Evolutionary conservation across 2,888 invertebrate species (phyloP).

Genomic region (Pterostichus niger): DNA sequence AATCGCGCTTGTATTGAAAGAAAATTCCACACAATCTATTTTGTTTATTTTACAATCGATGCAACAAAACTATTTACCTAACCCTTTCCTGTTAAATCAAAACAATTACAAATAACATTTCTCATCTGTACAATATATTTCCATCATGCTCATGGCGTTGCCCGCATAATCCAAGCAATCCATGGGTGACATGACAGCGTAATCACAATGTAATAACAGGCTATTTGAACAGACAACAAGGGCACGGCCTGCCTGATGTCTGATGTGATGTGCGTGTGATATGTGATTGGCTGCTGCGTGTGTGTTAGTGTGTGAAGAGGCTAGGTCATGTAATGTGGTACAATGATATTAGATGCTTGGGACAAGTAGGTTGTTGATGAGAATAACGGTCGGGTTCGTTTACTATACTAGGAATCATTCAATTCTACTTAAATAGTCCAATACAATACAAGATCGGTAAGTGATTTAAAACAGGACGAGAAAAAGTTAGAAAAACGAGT

Average conservation of each 20-base stretch:
- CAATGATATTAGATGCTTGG: background rate
- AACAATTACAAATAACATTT: background rate
- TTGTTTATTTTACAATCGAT: too few species aligned
- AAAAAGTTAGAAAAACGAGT: too few species aligned
- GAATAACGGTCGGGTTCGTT: too few species aligned
- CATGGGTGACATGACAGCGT: conserved; percentile 17
- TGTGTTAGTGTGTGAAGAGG: background rate
- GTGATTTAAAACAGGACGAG: too few species aligned
- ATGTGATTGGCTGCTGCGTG: background rate
- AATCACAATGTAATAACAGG: conserved; percentile 23
- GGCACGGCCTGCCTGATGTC: conserved; percentile 16
- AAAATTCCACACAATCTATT: too few species aligned
- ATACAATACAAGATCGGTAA: too few species aligned
- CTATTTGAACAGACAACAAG: conserved; percentile 15
- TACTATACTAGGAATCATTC: too few species aligned
- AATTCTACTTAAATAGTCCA: too few species aligned
- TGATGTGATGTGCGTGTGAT: conserved; percentile 11
- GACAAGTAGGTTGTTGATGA: background rate
- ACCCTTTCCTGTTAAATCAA: conserved; percentile 13
- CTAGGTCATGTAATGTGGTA: conserved; percentile 11
- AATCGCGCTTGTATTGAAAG: too few species aligned
- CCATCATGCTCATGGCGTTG: background rate
- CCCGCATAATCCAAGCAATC: conserved; percentile 18
- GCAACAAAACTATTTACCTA: background rate
- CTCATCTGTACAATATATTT: conserved; percentile 4